A percentile compares a stretch with the other conserved stretches of the same genome.
Conservation (phyloP, 2,113 vertebrate species). For the Strigops habroptila region DNA sequence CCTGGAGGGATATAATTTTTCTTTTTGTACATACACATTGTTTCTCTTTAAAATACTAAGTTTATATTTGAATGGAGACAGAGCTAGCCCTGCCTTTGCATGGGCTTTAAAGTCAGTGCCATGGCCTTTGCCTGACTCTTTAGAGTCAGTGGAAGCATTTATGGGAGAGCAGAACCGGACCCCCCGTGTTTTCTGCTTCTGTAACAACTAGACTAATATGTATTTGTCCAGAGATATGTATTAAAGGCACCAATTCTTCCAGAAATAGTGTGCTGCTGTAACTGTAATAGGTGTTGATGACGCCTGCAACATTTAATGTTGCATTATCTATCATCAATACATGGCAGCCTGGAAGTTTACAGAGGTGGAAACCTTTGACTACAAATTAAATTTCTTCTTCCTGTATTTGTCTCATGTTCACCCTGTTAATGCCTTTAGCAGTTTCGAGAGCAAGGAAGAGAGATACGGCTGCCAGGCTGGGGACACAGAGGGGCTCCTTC, state of each 20-base stretch:
- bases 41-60: neutral
- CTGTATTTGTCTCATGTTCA: neutral
- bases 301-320: neutral
- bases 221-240: neutral
- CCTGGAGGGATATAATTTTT: neutral
- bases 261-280: neutral
- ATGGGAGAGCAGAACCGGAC: neutral
- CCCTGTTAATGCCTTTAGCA: neutral
- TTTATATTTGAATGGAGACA: neutral
- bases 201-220: neutral
- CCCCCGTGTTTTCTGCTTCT: neutral
- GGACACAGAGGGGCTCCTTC: neutral
- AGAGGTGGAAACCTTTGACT: neutral
- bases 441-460: neutral
- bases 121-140: neutral
- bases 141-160: neutral
- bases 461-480: rapidly evolving
- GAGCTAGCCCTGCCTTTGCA: neutral
- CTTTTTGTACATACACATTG: neutral
- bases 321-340: neutral
- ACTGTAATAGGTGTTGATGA: neutral
- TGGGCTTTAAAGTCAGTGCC: neutral
- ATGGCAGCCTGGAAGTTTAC: neutral
- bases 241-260: neutral
- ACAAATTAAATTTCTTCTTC: neutral